These are phyloP conservation scores for Aptenodytes patagonicus DNA, from an alignment of 2,113 vertebrate genomes.

Conservation along the genomic window DNA sequence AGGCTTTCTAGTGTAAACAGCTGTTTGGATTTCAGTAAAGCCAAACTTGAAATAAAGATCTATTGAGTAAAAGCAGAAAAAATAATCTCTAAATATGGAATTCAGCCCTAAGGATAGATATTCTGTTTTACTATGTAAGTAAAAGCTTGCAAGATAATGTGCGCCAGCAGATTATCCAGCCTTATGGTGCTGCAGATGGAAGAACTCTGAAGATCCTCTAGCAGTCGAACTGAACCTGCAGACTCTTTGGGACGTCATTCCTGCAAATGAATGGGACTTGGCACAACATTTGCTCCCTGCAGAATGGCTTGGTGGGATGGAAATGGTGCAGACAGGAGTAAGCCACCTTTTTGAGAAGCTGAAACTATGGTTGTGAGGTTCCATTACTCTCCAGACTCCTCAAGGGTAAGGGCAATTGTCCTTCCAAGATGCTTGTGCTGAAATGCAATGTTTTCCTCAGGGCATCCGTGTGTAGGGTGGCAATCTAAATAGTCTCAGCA, in stretches of 20 bases:
- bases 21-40: not conserved
- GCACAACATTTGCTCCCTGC: not conserved
- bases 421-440: not conserved
- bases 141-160: not conserved
- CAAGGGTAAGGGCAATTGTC: not conserved
- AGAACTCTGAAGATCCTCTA: not conserved
- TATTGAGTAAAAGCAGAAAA: not conserved
- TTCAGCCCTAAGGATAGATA: not conserved
- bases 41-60: not conserved
- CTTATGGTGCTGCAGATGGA: not conserved
- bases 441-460: not conserved
- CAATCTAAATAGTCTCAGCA: not conserved
- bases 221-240: not conserved
- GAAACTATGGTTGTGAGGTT: not conserved
- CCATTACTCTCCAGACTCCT: not conserved
- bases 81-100: not conserved
- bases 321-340: not conserved
- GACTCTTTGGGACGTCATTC: not conserved
- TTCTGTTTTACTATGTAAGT: not conserved
- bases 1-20: not conserved
- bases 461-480: not conserved
- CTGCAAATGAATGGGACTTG: not conserved
- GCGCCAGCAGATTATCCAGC: not conserved
- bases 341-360: not conserved
- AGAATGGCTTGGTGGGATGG: not conserved